These are phyloP conservation scores for Empidonax traillii DNA, from an alignment of 2,113 vertebrate genomes.

Conservation along the genomic window DNA sequence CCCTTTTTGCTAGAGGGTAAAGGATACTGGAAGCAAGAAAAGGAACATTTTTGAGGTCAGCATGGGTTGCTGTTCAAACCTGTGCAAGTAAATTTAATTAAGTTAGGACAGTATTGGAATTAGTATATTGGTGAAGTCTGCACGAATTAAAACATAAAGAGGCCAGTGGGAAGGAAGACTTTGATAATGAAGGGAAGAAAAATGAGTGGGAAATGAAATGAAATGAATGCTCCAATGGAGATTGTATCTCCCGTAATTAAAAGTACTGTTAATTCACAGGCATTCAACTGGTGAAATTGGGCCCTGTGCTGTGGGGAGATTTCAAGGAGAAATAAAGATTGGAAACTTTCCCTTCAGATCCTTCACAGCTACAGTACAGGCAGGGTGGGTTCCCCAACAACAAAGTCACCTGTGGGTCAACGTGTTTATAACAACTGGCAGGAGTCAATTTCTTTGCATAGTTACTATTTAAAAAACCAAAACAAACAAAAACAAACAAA, in stretches of 20 bases:
- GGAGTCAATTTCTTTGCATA: not conserved
- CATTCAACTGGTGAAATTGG: not conserved
- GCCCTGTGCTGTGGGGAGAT: not conserved
- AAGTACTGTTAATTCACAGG: not conserved
- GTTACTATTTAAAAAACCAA: not conserved
- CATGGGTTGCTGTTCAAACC: not conserved
- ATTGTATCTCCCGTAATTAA: slow-evolving; percentile 2
- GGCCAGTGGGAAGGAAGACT: not conserved
- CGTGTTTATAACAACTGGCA: not conserved
- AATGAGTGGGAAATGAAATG: slow-evolving; percentile 25
- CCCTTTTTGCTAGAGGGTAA: not conserved
- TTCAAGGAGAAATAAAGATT: slow-evolving; percentile 31
- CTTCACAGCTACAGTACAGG: not conserved
- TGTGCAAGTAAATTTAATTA: slow-evolving; percentile 18
- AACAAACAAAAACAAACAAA: too few species aligned
- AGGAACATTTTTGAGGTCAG: not conserved
- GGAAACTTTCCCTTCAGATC: not conserved
- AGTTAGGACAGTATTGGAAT: slow-evolving; percentile 22
- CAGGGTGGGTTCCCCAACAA: not conserved
- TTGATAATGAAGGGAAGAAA: not conserved
- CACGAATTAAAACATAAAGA: slow-evolving; percentile 16
- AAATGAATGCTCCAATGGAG: not conserved
- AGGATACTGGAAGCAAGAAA: not conserved
- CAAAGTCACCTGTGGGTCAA: not conserved
- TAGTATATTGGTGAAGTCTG: not conserved